Conservation (phyloP, 2,113 vertebrate species). For the Nycticorax nycticorax region DNA sequence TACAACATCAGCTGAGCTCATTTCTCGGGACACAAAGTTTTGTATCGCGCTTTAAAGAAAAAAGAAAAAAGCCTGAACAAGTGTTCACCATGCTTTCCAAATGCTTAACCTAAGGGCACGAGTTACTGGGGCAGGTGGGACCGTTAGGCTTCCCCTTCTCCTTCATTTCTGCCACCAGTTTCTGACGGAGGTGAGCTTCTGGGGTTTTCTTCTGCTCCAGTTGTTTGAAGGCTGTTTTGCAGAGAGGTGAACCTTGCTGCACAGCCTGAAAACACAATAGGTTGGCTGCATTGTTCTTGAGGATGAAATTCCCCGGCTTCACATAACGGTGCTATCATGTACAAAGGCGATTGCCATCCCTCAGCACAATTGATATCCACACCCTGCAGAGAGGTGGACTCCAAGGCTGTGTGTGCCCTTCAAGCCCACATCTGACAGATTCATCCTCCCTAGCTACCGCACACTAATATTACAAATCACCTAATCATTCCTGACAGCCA, state of each 20-base stretch:
- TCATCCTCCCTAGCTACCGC: background rate
- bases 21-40: background rate
- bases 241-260: background rate
- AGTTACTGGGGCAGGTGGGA: background rate
- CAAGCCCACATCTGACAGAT: background rate
- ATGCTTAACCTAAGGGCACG: rapidly evolving
- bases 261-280: background rate
- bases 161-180: background rate
- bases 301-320: background rate
- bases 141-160: background rate
- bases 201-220: background rate
- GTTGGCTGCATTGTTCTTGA: background rate
- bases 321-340: rapidly evolving
- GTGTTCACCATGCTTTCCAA: background rate
- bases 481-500: background rate
- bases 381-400: background rate
- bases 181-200: background rate
- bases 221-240: background rate
- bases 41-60: background rate
- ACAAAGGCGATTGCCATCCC: background rate
- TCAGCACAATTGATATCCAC: background rate
- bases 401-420: background rate
- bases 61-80: background rate
- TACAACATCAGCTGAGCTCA: background rate
- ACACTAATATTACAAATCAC: background rate